Conservation (phyloP, 2,888 invertebrate genomes). For the Polyommatus iphigenia region DNA sequence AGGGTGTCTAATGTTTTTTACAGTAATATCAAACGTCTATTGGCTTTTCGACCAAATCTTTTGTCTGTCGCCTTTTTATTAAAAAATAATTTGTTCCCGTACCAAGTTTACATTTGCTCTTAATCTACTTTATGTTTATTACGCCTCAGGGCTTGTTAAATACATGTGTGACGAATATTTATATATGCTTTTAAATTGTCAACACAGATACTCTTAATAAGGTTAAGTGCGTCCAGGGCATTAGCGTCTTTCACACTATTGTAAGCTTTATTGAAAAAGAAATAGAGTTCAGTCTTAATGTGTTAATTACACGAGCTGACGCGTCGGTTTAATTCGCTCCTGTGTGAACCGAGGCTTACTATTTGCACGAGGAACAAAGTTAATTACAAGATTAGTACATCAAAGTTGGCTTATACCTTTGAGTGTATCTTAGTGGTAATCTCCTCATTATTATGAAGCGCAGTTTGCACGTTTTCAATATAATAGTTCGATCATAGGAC, state of each 20-base stretch:
- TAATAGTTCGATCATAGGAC: too few species aligned
- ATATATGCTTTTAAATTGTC: neutral
- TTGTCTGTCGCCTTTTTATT: too few species aligned
- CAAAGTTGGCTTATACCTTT: neutral
- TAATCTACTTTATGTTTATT: too few species aligned
- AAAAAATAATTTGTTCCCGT: too few species aligned
- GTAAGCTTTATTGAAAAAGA: neutral
- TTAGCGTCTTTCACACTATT: neutral
- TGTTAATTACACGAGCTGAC: neutral
- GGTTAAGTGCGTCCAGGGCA: neutral
- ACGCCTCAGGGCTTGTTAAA: too few species aligned
- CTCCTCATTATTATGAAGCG: neutral
- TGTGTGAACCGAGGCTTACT: neutral
- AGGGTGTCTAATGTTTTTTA: too few species aligned
- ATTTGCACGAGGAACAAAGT: constrained; percentile 7
- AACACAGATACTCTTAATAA: neutral
- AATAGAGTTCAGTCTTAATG: neutral
- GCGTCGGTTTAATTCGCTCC: neutral
- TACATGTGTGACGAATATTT: too few species aligned
- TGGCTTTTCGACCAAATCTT: too few species aligned
- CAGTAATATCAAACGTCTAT: too few species aligned
- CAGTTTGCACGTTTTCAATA: neutral
- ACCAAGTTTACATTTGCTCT: too few species aligned
- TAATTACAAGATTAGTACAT: constrained; percentile 17
- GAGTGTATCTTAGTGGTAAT: neutral